phyloP scores from a whole-genome alignment of 1,140 invertebrate species.

The Brevipalpus yothersi region DNA sequence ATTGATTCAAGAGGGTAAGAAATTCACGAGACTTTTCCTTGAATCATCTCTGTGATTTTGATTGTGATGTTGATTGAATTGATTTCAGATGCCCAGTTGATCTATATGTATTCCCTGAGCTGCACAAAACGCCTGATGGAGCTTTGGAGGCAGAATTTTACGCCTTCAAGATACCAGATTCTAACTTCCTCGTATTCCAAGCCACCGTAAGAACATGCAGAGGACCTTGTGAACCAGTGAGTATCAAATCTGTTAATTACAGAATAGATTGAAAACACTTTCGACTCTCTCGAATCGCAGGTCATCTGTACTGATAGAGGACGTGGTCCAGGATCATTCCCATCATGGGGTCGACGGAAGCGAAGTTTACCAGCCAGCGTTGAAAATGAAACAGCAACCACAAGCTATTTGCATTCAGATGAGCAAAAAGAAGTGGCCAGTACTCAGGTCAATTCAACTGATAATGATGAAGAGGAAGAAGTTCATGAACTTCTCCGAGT shows the following conservation, averaged over 20 bases:
- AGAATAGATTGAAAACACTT: neutral
- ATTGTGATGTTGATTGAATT: neutral
- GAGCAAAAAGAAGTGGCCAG: neutral
- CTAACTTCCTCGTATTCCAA: slow-evolving; percentile 76
- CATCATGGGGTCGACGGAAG: slow-evolving; percentile 15
- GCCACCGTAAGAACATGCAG: slow-evolving; percentile 65
- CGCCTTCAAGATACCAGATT: slow-evolving; percentile 82
- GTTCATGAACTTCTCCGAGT: slow-evolving; percentile 16
- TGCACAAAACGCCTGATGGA: slow-evolving; percentile 55
- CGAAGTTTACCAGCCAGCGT: neutral
- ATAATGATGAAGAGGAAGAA: slow-evolving; percentile 12
- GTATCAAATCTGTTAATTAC: neutral
- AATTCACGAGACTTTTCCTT: neutral
- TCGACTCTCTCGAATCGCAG: slow-evolving; percentile 1
- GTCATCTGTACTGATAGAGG: slow-evolving; percentile 12
- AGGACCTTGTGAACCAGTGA: slow-evolving; percentile 59
- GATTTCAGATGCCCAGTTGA: slow-evolving; percentile 53
- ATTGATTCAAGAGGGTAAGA: slow-evolving; percentile 64
- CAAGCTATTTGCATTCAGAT: neutral
- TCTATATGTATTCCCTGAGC: slow-evolving; percentile 65
- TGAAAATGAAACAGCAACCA: neutral
- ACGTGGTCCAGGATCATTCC: slow-evolving; percentile 11
- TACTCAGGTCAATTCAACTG: slow-evolving; percentile 4
- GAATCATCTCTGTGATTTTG: neutral
- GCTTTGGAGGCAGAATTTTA: slow-evolving; percentile 71